A percentile compares a stretch with the other conserved stretches of the same genome.
phyloP scores from a whole-genome alignment of 2,113 vertebrate species.

The Prinia subflava region DNA sequence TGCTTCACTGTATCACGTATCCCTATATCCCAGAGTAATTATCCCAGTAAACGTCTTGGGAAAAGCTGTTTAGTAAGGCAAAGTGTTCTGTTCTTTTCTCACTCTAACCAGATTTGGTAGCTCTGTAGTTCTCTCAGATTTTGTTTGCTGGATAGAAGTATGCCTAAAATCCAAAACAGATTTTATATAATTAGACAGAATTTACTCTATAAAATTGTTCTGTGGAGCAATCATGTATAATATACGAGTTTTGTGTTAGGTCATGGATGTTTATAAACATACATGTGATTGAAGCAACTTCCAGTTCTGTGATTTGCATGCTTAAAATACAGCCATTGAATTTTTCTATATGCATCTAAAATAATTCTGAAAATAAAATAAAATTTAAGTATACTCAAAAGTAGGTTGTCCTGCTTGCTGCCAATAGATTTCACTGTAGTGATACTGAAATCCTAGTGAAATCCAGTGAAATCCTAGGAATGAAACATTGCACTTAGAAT shows the following conservation, averaged over 20 bases:
- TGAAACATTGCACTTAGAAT: background rate
- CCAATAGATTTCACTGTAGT: background rate
- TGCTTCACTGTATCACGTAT: rapidly evolving
- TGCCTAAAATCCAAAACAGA: background rate
- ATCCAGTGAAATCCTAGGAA: background rate
- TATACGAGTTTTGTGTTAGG: background rate
- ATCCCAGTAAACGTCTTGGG: background rate
- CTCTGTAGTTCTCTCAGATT: background rate
- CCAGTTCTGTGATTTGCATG: background rate
- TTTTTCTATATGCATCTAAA: background rate
- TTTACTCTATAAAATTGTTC: background rate
- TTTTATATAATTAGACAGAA: background rate
- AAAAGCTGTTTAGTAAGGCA: background rate
- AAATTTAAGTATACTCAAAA: background rate
- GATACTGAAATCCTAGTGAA: too few relatives aligned
- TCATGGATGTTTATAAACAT: background rate
- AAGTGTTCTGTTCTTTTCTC: background rate
- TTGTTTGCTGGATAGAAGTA: background rate
- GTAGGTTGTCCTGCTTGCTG: background rate
- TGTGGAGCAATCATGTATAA: background rate
- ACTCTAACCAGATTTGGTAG: background rate
- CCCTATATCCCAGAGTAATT: background rate
- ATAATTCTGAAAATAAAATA: background rate
- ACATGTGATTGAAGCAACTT: background rate
- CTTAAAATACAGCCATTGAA: background rate